phyloP scores from a whole-genome alignment of 1,140 invertebrate species.

The Anastatus disparis region DNA sequence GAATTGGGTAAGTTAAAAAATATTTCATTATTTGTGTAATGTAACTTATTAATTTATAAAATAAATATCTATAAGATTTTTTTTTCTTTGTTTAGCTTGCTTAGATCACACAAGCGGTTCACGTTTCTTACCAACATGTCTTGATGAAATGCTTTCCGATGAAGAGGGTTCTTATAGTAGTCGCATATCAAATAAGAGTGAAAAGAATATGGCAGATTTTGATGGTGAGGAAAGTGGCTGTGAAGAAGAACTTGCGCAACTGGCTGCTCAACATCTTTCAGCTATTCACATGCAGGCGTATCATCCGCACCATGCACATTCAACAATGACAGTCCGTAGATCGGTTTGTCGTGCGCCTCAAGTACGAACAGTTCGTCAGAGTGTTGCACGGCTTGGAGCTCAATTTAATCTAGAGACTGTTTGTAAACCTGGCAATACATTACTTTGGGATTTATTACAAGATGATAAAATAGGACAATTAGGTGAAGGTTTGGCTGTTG shows the following conservation, averaged over 20 bases:
- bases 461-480: conserved; percentile 88
- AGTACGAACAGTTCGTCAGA: conserved; percentile 49
- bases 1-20: conserved; percentile 64
- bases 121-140: conserved; percentile 57
- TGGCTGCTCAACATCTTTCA: conserved; percentile 71
- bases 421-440: conserved; percentile 87
- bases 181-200: conserved; percentile 90
- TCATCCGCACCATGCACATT: conserved; percentile 56
- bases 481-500: conserved; percentile 86
- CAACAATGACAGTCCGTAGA: conserved; percentile 55
- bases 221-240: conserved; percentile 91
- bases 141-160: conserved; percentile 77
- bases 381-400: conserved; percentile 60
- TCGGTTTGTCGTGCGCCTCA: conserved; percentile 54
- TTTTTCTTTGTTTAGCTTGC: conserved; percentile 33
- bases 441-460: conserved; percentile 94
- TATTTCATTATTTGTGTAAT: background rate
- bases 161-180: conserved; percentile 87
- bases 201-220: conserved; percentile 94
- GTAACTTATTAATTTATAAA: background rate
- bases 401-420: conserved; percentile 82
- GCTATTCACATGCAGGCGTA: conserved; percentile 66
- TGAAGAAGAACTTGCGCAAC: conserved; percentile 86
- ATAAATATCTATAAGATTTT: background rate
- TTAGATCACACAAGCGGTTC: conserved; percentile 43